A percentile compares a stretch with the other conserved stretches of the same genome.
phyloP scores from a whole-genome alignment of 2,113 vertebrate genomes.

The Blennius ocellaris region DNA sequence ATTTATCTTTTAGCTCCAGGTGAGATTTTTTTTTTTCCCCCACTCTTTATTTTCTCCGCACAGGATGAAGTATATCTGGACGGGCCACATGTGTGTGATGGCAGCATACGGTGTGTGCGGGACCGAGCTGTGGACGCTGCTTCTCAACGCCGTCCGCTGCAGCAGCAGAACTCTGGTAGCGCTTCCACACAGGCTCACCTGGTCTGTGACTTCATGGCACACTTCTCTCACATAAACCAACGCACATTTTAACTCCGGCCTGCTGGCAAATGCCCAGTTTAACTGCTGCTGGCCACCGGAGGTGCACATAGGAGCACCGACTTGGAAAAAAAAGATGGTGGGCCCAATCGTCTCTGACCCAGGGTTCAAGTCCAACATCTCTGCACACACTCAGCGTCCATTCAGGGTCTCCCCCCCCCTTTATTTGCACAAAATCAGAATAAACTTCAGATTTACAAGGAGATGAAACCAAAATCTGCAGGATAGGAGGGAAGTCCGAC shows the following conservation, averaged over 20 bases:
- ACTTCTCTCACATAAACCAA: neutral
- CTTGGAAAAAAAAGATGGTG: neutral
- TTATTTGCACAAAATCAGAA: too few relatives aligned
- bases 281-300: neutral
- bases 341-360: neutral
- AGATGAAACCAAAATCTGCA: too few relatives aligned
- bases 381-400: neutral
- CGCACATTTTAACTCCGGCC: neutral
- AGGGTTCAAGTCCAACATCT: neutral
- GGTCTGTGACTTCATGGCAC: too few relatives aligned
- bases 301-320: neutral
- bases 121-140: constrained; percentile 86
- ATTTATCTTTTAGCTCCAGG: neutral
- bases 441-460: too few relatives aligned
- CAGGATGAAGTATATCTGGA: constrained; percentile 99
- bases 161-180: constrained; percentile 75
- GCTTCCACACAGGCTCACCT: too few relatives aligned
- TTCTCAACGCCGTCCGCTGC: constrained; percentile 83
- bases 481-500: too few relatives aligned
- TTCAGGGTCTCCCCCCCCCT: neutral
- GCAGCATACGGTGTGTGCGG: constrained; percentile 92
- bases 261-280: neutral
- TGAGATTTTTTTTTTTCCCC: constrained; percentile 6
- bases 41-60: constrained; percentile 18
- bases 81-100: constrained; percentile 95